A percentile compares a stretch with the other conserved stretches of the same genome.
Evolutionary conservation across 2,797 vertebrate species (phyloP).

Genomic region (Etheostoma perlongum): DNA sequence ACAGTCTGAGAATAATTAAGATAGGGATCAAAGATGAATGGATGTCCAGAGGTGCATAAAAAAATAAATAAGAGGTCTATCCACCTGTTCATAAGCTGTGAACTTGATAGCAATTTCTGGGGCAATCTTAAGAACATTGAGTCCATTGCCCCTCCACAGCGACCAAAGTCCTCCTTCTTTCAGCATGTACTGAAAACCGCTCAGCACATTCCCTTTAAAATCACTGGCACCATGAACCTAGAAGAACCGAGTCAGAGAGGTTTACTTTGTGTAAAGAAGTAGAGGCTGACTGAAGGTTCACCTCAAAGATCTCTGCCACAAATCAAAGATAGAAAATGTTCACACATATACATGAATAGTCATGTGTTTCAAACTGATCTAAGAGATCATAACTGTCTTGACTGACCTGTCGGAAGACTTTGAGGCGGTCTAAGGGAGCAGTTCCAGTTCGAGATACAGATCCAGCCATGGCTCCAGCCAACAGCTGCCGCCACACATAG

Average conservation of each 20-base stretch:
- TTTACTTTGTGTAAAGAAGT: background rate
- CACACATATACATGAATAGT: background rate
- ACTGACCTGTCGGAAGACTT: slow-evolving; percentile 96
- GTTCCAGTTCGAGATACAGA: slow-evolving; percentile 94
- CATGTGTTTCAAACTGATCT: background rate
- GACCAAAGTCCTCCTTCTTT: slow-evolving; percentile 85
- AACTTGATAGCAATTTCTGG: slow-evolving; percentile 93
- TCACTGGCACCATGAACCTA: slow-evolving; percentile 82
- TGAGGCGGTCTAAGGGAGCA: slow-evolving; percentile 94
- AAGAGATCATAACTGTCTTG: background rate
- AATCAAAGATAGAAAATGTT: background rate
- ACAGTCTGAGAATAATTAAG: background rate
- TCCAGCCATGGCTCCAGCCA: slow-evolving; percentile 93
- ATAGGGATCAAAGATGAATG: background rate
- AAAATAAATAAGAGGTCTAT: background rate
- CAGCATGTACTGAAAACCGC: slow-evolving; percentile 83
- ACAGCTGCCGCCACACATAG: slow-evolving; percentile 94
- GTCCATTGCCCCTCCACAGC: slow-evolving; percentile 91
- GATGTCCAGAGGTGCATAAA: slow-evolving; percentile 1
- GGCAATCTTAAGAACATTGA: slow-evolving; percentile 92
- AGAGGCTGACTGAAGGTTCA: background rate
- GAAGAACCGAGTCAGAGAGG: slow-evolving; percentile 13
- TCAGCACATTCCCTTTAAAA: slow-evolving; percentile 82
- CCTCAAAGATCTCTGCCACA: background rate
- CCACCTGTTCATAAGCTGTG: slow-evolving; percentile 91